These are phyloP conservation scores for Eptatretus atami DNA, from an alignment of 2,797 vertebrate species.

Conservation along the genomic window DNA sequence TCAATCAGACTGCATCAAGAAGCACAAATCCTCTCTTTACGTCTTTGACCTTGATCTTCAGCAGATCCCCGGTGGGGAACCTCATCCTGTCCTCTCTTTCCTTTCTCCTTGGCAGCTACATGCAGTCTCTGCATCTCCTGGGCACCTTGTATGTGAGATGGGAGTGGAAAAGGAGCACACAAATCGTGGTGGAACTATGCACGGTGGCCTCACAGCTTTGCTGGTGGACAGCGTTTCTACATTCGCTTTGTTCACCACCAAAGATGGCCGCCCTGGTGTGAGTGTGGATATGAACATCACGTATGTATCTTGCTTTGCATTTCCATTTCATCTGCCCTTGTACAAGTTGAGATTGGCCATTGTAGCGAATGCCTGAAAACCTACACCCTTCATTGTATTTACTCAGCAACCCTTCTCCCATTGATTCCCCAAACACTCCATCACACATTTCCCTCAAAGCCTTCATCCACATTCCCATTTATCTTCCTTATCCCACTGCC, in stretches of 20 bases:
- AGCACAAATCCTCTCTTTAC: too few species aligned
- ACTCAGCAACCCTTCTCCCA: too few species aligned
- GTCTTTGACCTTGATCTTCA: too few species aligned
- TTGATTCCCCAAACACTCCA: too few species aligned
- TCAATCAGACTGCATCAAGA: too few species aligned
- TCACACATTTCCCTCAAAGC: too few species aligned
- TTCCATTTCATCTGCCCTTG: neutral
- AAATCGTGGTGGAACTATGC: conserved; percentile 40
- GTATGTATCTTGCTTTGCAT: conserved; percentile 18
- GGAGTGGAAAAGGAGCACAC: conserved; percentile 52
- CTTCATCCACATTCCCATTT: too few species aligned
- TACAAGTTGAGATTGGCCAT: too few species aligned
- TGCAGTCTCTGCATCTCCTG: conserved; percentile 33
- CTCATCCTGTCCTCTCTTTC: neutral
- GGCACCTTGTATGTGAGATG: conserved; percentile 57
- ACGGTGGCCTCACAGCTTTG: conserved; percentile 62
- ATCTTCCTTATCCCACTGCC: too few species aligned
- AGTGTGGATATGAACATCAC: conserved; percentile 92
- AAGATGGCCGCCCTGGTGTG: conserved; percentile 39
- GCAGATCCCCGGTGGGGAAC: neutral
- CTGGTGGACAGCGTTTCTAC: conserved; percentile 55
- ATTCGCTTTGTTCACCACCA: conserved; percentile 32
- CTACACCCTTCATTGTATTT: too few species aligned
- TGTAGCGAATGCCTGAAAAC: too few species aligned
- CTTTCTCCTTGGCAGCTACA: conserved; percentile 21